Evolutionary conservation across 2,888 invertebrate genomes (phyloP), one percentile per base, ranked within the genome.

Genomic region (Nomada flava): DNA sequence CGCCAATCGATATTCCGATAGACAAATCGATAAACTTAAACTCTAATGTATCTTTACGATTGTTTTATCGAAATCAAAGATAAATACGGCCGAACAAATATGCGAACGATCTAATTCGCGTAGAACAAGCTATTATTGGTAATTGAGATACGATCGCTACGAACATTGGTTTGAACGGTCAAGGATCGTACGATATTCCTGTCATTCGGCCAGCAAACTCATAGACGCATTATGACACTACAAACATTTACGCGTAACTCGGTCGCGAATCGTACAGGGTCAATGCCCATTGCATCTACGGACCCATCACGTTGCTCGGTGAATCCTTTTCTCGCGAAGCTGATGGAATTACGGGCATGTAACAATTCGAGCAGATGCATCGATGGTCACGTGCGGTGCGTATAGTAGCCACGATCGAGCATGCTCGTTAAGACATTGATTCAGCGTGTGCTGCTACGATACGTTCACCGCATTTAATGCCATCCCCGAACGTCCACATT

Each of bases 141-240:
- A 47, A 62, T 44, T 23, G 53, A 15, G 15, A 0, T 50, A 47
- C n/a, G 15, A 70, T 59, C 50, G 47, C 47, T 36, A 26, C 47
- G 13, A 47, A 70, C 44, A 23, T 0, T n/a, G 23, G 23, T 36
- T 20, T 13, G 23, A 15, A 55, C 55, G 70, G 65, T 67, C 52
- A 70, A 81, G 65, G 65, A 74, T 81, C 65, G 55, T 26, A 10
- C 18, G 72, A 26, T 67, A 60, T 59, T 70, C 63, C 69, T 44
- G 69, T 65, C 73, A 36, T 18, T 4, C 50, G 53, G 60, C 69
- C 50, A 80, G 65, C 42, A 65, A 81, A 69, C 69, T 65, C 42
- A 26, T 36, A n/a, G 42, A 52, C 55, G 81, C 63, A 57, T 72
- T 36, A 55, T 20, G 47, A 4, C 18, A 15, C 18, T 10, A 13